Base-by-base conservation (phyloP, 2,113 vertebrate genomes). In the Chaenogobius annularis region DNA sequence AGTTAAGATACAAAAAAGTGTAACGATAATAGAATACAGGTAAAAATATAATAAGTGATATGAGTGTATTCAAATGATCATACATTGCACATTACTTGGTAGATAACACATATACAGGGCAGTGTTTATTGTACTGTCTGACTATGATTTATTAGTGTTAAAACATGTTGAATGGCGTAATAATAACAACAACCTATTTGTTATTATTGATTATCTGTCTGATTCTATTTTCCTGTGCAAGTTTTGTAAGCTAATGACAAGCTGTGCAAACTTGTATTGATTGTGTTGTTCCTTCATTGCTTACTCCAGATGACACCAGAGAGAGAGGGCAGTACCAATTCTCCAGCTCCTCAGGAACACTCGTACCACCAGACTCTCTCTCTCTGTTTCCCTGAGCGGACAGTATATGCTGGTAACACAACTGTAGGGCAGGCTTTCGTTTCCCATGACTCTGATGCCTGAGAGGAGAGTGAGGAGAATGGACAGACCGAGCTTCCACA, bases 281-380 rank as follows among this genome's bases (percentile, higher is more conserved):
- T 6, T 2, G 9, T 20, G 19, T 20, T 22, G 75, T 61, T 59
- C 19, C 58, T 64, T 80, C 66, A 19, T 72, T 66, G 19, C 52
- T 20, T 73, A 80, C 73, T 62, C 67, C 20, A 70, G 61, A 59
- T 79, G 66, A 85, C 86, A 89, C 80, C 83, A 88, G 79, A 40
- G 81, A 55, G 77, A 85, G 89, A 77, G 79, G 87, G 90, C 80
- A 88, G 89, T 79, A 80, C 85, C 69, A 72, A 78, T 62, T 52
- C 73, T 61, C 69, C 56, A 73, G 68, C 70, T 43, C 63, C 78
- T 73, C 74, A 58, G 55, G 73, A 68, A 61, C 72, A 69, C 64
- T 76, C 82, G 55, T 73, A 77, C 70, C 83, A 81, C 88, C 84
- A 83, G 75, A 83, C 86, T 80, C 73, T 86, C 83, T 86, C 81